Base-by-base conservation (phyloP, 2,888 invertebrate genomes). In the Pseudococcus viburni region DNA sequence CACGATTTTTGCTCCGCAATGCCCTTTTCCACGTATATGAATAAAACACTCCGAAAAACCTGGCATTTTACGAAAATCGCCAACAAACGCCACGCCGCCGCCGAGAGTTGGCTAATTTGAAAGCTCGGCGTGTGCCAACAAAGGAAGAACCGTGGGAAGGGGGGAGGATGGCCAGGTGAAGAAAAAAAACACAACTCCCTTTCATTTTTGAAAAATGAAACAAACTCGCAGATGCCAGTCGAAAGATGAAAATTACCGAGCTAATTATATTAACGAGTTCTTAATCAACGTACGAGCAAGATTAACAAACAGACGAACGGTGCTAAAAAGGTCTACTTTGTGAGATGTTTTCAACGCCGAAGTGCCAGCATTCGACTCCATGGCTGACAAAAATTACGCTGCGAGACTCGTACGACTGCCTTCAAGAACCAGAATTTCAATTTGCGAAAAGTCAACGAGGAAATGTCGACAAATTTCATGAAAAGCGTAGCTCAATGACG, bases 391-490 rank as follows among this genome's bases (percentile, higher is more conserved):
- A n/a, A 5, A 59, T 1, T 22, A 22, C 22, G 64, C 15, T 22
- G 19, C 22, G 59, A 5, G 19, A 7, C 59, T 19, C 15, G 5
- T 64, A 64, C 22, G n/a, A 3, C 22, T 64, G 22, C 64, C 6
- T 22, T 6, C 59, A 64, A 22, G 22, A 59, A 59, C 64, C 48
- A 59, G 64, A 64, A 64, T 64, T 22, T 64, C 64, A 64, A 64
- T 64, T 19, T 64, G 22, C 15, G 33, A 73, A 19, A 73, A 73
- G 73, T 73, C 33, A 22, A 26, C 73, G 73, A 73, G 73, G 33
- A 73, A 73, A 73, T 73, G 73, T 73, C 73, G 73, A 73, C 73
- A 73, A 73, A 73, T 73, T 73, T 73, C 15, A 17, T 33, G 73
- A 73, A 73, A 73, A 68, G 26, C 26, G 68, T 3, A 12, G 15